Conservation (phyloP, 2,113 vertebrate species). For the Anarrhichthys ocellatus region DNA sequence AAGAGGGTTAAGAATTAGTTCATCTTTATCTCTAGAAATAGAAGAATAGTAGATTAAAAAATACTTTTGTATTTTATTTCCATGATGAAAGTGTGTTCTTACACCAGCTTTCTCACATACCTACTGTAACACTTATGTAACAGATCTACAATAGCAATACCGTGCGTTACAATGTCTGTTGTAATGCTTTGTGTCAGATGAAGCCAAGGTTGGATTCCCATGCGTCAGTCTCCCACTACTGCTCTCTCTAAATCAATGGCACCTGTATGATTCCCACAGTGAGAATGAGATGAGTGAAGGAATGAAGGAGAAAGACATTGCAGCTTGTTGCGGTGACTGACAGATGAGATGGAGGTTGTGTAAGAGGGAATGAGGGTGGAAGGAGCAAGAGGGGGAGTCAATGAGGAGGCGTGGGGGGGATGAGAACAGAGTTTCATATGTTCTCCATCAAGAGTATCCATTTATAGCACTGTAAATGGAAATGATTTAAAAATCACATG, state of each 20-base stretch:
- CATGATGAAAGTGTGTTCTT: too few species aligned
- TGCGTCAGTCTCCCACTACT: background rate
- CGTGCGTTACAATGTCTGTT: background rate
- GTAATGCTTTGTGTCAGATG: slow-evolving; percentile 27
- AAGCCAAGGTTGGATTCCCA: slow-evolving; percentile 18
- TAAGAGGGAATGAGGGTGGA: background rate
- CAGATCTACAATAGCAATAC: background rate
- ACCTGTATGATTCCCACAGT: slow-evolving; percentile 2
- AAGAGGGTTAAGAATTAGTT: too few species aligned
- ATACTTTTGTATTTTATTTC: too few species aligned
- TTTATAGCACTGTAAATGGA: background rate
- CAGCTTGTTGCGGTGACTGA: slow-evolving; percentile 22
- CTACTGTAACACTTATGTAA: background rate
- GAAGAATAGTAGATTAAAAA: too few species aligned
- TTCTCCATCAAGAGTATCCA: background rate
- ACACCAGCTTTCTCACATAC: background rate
- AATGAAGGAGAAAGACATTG: background rate
- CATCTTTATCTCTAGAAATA: too few species aligned
- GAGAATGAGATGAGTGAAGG: slow-evolving; percentile 17
- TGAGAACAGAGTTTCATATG: background rate
- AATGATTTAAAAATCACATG: background rate
- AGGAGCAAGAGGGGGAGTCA: background rate
- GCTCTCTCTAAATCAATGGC: slow-evolving; percentile 21
- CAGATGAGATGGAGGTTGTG: slow-evolving; percentile 18
- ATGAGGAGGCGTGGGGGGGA: background rate